Evolutionary conservation across 2,888 invertebrate genomes (phyloP).

Genomic region (Willowsia nigromaculata): DNA sequence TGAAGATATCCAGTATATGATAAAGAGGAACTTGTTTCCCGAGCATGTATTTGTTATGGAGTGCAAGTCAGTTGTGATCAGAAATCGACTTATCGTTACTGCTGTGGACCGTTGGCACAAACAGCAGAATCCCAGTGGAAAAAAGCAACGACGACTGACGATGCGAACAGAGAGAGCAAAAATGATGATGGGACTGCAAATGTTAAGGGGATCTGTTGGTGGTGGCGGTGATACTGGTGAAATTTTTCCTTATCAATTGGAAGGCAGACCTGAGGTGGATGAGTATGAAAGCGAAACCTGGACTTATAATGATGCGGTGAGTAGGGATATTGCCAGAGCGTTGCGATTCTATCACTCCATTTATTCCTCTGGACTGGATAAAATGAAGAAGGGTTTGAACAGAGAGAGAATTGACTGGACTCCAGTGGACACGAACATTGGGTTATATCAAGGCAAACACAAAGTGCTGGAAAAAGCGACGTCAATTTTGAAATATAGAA

Average conservation of each 20-base stretch:
- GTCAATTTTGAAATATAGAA: conserved; percentile 66
- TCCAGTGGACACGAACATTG: conserved; percentile 64
- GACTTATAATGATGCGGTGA: conserved; percentile 68
- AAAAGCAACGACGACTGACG: conserved; percentile 31
- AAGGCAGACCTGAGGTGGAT: conserved; percentile 57
- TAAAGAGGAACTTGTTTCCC: conserved; percentile 82
- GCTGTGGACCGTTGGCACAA: conserved; percentile 72
- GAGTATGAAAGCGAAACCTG: conserved; percentile 68
- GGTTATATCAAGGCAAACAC: conserved; percentile 62
- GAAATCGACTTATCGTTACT: conserved; percentile 64
- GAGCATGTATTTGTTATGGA: conserved; percentile 80
- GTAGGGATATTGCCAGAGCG: conserved; percentile 46
- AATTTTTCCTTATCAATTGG: conserved; percentile 61
- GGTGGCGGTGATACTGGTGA: background rate
- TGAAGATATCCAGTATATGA: conserved; percentile 83
- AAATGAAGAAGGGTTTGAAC: conserved; percentile 68
- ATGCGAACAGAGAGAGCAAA: conserved; percentile 19
- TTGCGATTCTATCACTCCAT: conserved; percentile 68
- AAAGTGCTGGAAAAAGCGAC: conserved; percentile 31
- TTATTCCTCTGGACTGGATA: conserved; percentile 57
- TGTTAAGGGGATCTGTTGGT: background rate
- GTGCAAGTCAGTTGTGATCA: conserved; percentile 60
- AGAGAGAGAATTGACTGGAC: conserved; percentile 65
- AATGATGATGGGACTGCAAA: too few species aligned
- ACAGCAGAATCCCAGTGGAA: conserved; percentile 65